Conservation (phyloP, 2,797 vertebrate species). For the Hemibagrus guttatus region DNA sequence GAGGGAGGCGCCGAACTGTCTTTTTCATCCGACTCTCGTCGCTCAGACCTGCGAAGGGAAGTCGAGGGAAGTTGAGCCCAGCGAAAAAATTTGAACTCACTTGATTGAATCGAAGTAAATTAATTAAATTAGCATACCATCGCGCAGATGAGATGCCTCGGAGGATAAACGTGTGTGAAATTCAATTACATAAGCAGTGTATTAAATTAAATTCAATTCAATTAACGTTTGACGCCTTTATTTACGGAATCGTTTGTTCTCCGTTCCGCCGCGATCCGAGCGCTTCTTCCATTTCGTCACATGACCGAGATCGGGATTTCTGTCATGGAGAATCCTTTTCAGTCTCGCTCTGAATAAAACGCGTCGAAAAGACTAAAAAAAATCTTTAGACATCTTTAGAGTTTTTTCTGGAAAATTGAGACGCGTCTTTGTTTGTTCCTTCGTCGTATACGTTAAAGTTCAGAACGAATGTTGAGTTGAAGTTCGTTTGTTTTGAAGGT, state of each 20-base stretch:
- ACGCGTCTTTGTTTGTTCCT: too few species aligned
- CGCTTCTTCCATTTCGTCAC: not conserved
- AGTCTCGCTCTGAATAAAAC: too few species aligned
- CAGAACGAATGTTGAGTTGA: too few species aligned
- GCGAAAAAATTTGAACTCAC: slow-evolving; percentile 38
- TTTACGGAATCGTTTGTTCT: slow-evolving; percentile 45
- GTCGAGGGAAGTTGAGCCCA: slow-evolving; percentile 39
- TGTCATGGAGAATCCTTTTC: not conserved
- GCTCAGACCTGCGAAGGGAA: slow-evolving; percentile 25
- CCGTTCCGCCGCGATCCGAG: not conserved
- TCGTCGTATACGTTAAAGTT: too few species aligned
- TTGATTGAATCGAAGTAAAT: slow-evolving; percentile 59
- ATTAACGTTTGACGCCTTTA: slow-evolving; percentile 52
- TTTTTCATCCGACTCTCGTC: slow-evolving; percentile 19
- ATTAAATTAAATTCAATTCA: slow-evolving; percentile 54
- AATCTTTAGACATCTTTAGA: too few species aligned
- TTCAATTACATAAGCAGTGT: slow-evolving; percentile 56
- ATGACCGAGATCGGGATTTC: not conserved
- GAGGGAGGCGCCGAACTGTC: not conserved
- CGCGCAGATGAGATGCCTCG: slow-evolving; percentile 53
- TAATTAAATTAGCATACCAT: slow-evolving; percentile 64
- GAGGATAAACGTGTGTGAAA: slow-evolving; percentile 58
- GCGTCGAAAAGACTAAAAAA: too few species aligned
- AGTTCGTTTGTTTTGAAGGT: too few species aligned
- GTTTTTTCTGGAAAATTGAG: too few species aligned